Conservation (phyloP, 2,113 vertebrate genomes). For the Sula dactylatra region DNA sequence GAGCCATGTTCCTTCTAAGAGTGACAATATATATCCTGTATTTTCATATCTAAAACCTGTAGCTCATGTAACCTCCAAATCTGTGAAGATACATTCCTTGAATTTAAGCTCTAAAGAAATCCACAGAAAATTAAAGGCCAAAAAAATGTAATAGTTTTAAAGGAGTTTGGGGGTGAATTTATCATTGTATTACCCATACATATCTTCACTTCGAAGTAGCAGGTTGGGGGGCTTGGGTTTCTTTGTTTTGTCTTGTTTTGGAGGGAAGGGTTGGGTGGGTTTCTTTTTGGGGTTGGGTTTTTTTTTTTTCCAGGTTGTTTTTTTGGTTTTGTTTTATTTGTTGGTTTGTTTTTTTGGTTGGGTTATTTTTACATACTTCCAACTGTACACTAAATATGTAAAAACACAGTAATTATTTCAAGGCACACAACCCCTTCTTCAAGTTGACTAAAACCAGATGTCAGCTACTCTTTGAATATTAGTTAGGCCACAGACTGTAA, state of each 20-base stretch:
- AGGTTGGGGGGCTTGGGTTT: rapidly evolving
- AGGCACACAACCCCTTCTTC: neutral
- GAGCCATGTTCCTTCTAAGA: neutral
- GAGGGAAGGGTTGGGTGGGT: neutral
- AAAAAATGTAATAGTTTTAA: neutral
- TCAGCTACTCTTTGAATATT: neutral
- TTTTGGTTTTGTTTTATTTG: too few relatives aligned
- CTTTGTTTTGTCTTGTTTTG: neutral
- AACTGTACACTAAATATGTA: neutral
- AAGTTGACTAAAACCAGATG: neutral
- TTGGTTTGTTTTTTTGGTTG: neutral
- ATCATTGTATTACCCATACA: neutral
- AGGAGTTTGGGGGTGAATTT: neutral
- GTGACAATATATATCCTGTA: neutral
- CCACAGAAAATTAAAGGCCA: neutral
- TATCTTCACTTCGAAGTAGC: neutral
- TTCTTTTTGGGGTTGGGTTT: neutral
- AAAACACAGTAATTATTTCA: neutral
- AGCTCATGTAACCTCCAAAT: neutral
- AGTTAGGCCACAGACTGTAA: neutral
- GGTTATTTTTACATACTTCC: neutral
- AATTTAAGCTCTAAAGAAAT: neutral
- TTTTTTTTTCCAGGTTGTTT: neutral
- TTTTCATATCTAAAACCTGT: neutral
- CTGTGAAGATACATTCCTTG: neutral